phyloP scores from a whole-genome alignment of 2,888 invertebrate genomes.

The Dolichomitus sp. region DNA sequence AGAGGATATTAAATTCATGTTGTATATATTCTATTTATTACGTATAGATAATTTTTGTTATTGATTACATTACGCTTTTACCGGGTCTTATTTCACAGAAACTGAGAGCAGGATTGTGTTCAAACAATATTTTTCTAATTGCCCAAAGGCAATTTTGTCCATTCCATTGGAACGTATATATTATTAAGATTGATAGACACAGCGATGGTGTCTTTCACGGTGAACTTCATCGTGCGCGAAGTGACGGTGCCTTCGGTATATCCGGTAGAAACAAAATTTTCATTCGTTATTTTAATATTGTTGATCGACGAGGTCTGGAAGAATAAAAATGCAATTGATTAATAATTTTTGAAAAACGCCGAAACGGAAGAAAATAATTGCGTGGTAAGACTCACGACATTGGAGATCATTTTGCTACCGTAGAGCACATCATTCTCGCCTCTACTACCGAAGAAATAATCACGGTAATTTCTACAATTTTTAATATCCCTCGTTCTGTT shows the following conservation, averaged over 20 bases:
- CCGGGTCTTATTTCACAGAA: too few relatives aligned
- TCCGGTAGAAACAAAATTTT: constrained; percentile 68
- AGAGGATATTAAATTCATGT: too few relatives aligned
- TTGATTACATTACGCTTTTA: too few relatives aligned
- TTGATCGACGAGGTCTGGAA: constrained; percentile 70
- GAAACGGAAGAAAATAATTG: not conserved
- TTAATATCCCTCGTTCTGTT: constrained; percentile 70
- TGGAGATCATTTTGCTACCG: constrained; percentile 64
- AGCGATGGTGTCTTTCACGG: constrained; percentile 41
- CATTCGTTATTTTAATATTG: constrained; percentile 66
- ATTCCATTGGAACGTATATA: constrained; percentile 49
- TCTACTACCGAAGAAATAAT: constrained; percentile 73
- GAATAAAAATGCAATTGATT: not conserved
- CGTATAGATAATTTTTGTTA: too few relatives aligned
- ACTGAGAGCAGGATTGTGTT: too few relatives aligned
- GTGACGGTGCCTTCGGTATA: constrained; percentile 50
- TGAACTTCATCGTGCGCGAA: constrained; percentile 44
- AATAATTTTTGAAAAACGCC: not conserved
- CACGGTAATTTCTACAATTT: constrained; percentile 65
- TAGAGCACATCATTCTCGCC: constrained; percentile 52
- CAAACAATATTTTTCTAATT: too few relatives aligned
- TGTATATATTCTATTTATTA: too few relatives aligned
- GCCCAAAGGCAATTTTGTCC: not conserved
- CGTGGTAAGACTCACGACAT: constrained; percentile 66
- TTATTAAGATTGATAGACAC: constrained; percentile 48